Evolutionary conservation across 2,888 invertebrate species (phyloP), one percentile per base, ranked within the genome.

Genomic region (Phyllotreta cruciferae): DNA sequence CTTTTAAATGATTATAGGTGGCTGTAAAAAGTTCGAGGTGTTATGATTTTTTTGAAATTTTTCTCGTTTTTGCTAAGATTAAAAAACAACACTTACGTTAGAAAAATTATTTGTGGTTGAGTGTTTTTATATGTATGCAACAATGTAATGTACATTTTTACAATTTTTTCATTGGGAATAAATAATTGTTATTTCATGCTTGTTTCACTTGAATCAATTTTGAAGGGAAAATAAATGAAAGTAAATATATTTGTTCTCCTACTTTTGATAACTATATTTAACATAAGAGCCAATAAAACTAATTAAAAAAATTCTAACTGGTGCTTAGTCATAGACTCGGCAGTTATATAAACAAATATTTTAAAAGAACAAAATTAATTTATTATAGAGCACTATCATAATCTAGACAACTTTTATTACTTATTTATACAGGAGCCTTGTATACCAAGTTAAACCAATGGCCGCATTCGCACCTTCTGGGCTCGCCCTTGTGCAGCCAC

Each of bases 381-480:
- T 69, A 70, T 70, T 71, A 67, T 63, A 67, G 66, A 24, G 61
- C 58, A 65, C 67, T 67, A 66, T 63, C 61, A 63, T 64, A 67
- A 44, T 61, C 67, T 69, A 64, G 41, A 60, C 56, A 54, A 56
- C 52, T 56, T 37, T n/a, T 10, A 34, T 52, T 35, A 52, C 24
- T 24, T 44, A 53, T 63, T 89, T 90, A 90, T 77, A 90, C 78
- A 71, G 89, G 87, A 70, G 87, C 84, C 82, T 90, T 91, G 81
- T 91, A 90, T 64, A 90, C 88, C 74, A 98, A 86, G 84, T 95
- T 94, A 85, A 96, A 98, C 95, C 95, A 97, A 80, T 96, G 90
- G 62, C 98, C 98, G 81, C 98, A 98, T 79, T 93, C 93, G 79
- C 98, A 98, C 74, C 97, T 90, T 78, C 92, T 93, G 66, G 94